These are phyloP conservation scores for Polyploca ridens DNA, from an alignment of 2,888 invertebrate species.

Conservation along the genomic window DNA sequence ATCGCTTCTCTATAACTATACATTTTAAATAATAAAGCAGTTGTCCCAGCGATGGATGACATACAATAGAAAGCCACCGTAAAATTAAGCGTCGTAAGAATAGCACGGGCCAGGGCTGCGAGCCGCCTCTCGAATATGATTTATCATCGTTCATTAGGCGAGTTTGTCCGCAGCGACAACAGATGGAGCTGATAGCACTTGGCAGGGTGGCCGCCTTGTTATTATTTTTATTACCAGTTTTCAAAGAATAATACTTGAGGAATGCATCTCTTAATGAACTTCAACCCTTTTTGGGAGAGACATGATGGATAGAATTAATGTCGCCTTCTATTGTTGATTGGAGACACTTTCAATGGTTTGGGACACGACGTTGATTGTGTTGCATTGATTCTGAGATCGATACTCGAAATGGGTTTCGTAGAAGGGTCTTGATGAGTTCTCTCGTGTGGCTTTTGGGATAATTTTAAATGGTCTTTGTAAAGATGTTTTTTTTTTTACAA, in stretches of 20 bases:
- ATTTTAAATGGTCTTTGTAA: conserved; percentile 18
- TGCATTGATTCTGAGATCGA: conserved; percentile 61
- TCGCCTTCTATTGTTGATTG: conserved; percentile 81
- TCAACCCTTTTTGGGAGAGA: conserved; percentile 81
- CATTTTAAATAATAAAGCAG: not conserved
- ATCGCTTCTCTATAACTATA: conserved; percentile 37
- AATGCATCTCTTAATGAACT: conserved; percentile 84
- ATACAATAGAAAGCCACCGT: conserved; percentile 28
- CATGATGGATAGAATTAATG: conserved; percentile 84
- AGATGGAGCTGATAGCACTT: conserved; percentile 85
- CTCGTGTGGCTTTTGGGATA: conserved; percentile 37
- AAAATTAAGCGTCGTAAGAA: conserved; percentile 53
- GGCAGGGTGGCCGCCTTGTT: conserved; percentile 84
- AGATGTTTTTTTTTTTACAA: not conserved
- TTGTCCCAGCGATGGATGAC: conserved; percentile 48
- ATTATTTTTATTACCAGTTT: conserved; percentile 84
- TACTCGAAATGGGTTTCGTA: conserved; percentile 55
- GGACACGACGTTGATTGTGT: conserved; percentile 62
- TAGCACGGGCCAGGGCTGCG: conserved; percentile 63
- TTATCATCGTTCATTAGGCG: conserved; percentile 85
- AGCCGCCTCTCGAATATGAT: conserved; percentile 84
- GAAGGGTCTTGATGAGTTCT: conserved; percentile 46
- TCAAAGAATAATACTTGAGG: conserved; percentile 84
- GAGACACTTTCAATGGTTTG: conserved; percentile 74
- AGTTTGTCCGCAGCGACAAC: conserved; percentile 85